Evolutionary conservation across 1,140 invertebrate species (phyloP), one percentile per base, ranked within the genome.

Genomic region (Neomicropteryx cornuta): DNA sequence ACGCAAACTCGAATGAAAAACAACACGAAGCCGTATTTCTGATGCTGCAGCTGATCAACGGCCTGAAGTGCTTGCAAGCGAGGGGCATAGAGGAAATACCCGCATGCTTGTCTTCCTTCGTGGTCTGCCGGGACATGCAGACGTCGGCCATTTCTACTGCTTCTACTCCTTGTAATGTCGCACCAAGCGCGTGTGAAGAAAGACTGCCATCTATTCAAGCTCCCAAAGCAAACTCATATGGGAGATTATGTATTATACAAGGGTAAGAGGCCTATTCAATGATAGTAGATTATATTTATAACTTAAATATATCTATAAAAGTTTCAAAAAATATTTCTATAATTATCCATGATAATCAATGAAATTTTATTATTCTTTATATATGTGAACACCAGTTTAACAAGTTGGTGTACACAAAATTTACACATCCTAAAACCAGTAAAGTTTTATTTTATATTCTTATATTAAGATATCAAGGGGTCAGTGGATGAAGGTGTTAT

Each of bases 1-100:
- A 56, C 4, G 52, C 57, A 13, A 51, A 56, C 24, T 51, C 60
- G 2, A 19, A 20, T 10, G 63, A 67, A 40, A 58, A 56, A 39
- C 58, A 52, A 11, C 66, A 68, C 39, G 66, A 68, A 38, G 62
- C 66, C 32, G 65, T 63, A 33, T 83, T 90, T 50, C 71, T 87
- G 23, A 70, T 89, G 55, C 63, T 89, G 31, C 86, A 90, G 55
- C 62, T 88, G 27, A 77, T 89, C 2, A 84, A 83, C 42, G 81
- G 80, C 0, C 58, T 89, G 28, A 89, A 88, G 53, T 78, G 76
- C 49, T 65, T 91, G n/a, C 85, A 89, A 55, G 83, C 83, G 2
- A 76, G 84, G 38, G 85, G 85, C 2, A 76, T 87, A 14, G 85
- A 89, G 50, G 82, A 87, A 48, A 68, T 83, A 10, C 72, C 81